Evolutionary conservation across 2,888 invertebrate genomes (phyloP).

Genomic region (Lagria hirta): DNA sequence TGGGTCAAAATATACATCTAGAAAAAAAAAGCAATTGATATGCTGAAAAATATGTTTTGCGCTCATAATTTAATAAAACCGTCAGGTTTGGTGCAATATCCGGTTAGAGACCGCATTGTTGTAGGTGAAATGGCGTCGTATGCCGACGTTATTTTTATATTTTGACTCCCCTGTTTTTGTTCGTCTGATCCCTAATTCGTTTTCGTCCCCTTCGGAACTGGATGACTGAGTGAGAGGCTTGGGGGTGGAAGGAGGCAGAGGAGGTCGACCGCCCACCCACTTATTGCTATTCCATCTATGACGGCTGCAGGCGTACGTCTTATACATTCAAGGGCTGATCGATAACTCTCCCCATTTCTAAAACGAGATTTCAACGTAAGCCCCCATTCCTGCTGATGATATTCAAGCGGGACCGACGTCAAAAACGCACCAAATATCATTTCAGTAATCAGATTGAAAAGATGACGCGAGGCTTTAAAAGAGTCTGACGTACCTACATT

Average conservation of each 20-base stretch:
- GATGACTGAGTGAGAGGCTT: slow-evolving; percentile 15
- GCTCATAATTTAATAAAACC: slow-evolving; percentile 40
- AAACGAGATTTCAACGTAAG: slow-evolving; percentile 48
- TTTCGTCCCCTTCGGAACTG: slow-evolving; percentile 46
- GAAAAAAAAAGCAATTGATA: no score
- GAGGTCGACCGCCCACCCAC: slow-evolving; percentile 46
- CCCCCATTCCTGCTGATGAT: slow-evolving; percentile 33
- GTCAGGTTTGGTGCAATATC: slow-evolving; percentile 37
- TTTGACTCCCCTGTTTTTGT: slow-evolving; percentile 51
- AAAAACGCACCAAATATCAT: slow-evolving; percentile 38
- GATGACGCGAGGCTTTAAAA: no score
- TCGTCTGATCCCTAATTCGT: slow-evolving; percentile 52
- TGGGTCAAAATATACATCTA: no score
- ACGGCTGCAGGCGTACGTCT: slow-evolving; percentile 51
- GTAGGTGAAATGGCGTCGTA: slow-evolving; percentile 29
- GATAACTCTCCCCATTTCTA: slow-evolving; percentile 48
- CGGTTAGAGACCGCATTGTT: slow-evolving; percentile 33
- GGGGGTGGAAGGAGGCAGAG: slow-evolving; percentile 24
- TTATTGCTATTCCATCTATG: slow-evolving; percentile 53
- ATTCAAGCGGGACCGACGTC: slow-evolving; percentile 34
- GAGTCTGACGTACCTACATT: no score
- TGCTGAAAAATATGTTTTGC: no score
- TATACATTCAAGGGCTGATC: slow-evolving; percentile 46
- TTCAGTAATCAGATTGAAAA: slow-evolving; percentile 41
- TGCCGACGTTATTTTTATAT: slow-evolving; percentile 49